phyloP scores from a whole-genome alignment of 2,797 vertebrate species.

The Lophius americanus region DNA sequence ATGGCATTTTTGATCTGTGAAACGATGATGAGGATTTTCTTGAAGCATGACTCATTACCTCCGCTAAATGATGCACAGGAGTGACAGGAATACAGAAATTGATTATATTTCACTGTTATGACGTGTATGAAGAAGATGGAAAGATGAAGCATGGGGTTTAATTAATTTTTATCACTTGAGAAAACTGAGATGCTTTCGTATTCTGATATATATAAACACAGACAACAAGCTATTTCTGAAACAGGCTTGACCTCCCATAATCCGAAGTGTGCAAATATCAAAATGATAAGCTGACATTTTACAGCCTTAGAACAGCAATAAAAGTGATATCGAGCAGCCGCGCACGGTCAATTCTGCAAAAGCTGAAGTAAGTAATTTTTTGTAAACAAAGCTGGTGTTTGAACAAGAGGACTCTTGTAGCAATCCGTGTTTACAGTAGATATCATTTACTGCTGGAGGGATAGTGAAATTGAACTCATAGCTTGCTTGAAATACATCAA shows the following conservation, averaged over 20 bases:
- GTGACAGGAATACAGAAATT: conserved; percentile 38
- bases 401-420: conserved; percentile 61
- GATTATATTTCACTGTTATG: conserved; percentile 28
- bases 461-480: conserved; percentile 25
- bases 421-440: conserved; percentile 63
- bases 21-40: conserved; percentile 58
- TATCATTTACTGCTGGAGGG: conserved; percentile 44
- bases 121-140: not conserved
- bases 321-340: conserved; percentile 41
- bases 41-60: conserved; percentile 65
- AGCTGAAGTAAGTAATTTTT: conserved; percentile 57
- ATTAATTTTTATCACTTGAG: not conserved
- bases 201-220: not conserved
- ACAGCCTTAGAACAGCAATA: conserved; percentile 50
- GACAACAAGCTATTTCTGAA: conserved; percentile 21
- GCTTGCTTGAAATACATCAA: not conserved
- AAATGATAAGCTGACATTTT: conserved; percentile 46
- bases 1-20: conserved; percentile 62
- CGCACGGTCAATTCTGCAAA: conserved; percentile 54
- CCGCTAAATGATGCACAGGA: conserved; percentile 45
- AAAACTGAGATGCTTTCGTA: not conserved
- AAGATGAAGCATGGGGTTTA: not conserved
- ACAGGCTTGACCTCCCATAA: conserved; percentile 17
- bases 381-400: conserved; percentile 65
- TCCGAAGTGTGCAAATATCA: conserved; percentile 52